Conservation (phyloP, 2,888 invertebrate genomes). For the Lepetodrilus schrolli region DNA sequence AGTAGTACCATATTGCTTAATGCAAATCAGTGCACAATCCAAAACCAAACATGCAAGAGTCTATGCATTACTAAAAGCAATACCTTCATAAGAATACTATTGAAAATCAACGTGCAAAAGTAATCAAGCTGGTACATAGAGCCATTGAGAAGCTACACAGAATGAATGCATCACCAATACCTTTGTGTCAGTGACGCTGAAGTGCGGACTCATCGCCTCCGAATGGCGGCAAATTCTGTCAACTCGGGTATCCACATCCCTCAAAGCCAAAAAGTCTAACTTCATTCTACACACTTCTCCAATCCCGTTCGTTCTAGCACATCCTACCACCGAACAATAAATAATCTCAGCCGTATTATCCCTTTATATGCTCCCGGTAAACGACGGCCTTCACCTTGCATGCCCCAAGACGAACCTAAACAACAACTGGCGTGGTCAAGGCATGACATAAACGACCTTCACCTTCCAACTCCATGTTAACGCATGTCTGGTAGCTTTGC, state of each 20-base stretch:
- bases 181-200: neutral
- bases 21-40: neutral
- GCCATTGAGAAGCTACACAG: too few relatives aligned
- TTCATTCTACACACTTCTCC: neutral
- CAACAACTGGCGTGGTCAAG: neutral
- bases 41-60: neutral
- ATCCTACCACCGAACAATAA: too few relatives aligned
- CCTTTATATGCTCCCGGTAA: neutral
- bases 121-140: too few relatives aligned
- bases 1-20: neutral
- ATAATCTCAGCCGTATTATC: neutral
- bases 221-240: constrained; percentile 4
- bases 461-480: neutral
- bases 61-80: neutral
- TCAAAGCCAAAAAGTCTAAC: neutral
- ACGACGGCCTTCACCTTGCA: constrained; percentile 10
- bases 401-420: constrained; percentile 10
- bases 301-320: neutral
- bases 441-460: constrained; percentile 12
- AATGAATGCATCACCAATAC: too few relatives aligned
- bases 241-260: neutral
- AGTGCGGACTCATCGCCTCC: neutral
- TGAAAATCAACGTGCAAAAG: neutral
- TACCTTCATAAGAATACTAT: neutral
- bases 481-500: too few relatives aligned